These are phyloP conservation scores for Heterodera schachtii DNA, from an alignment of 1,140 invertebrate genomes.

Conservation along the genomic window DNA sequence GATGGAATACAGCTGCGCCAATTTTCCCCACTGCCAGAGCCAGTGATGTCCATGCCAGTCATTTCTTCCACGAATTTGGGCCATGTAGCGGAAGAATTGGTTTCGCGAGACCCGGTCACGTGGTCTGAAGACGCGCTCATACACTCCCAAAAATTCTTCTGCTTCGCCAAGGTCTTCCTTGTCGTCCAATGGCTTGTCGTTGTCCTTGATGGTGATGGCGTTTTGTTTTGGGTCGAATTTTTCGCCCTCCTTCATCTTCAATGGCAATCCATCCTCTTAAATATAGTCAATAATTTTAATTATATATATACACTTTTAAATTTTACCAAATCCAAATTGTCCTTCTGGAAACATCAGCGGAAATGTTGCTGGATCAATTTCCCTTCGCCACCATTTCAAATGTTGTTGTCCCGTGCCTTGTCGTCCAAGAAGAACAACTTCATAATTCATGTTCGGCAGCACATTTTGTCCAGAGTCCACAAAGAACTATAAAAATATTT, in stretches of 20 bases:
- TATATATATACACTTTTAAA: background rate
- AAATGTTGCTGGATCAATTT: background rate
- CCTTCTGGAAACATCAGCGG: background rate
- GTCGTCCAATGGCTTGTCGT: background rate
- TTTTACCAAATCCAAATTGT: background rate
- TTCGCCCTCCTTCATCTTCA: background rate
- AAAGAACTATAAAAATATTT: background rate
- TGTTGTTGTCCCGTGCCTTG: background rate
- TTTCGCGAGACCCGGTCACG: background rate
- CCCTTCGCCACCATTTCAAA: conserved; percentile 4
- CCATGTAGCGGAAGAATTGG: conserved; percentile 3
- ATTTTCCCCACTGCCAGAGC: background rate
- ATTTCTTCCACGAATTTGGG: background rate
- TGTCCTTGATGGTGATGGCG: background rate
- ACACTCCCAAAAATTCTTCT: background rate
- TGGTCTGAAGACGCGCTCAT: background rate
- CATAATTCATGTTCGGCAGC: background rate
- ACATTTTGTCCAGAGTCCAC: background rate
- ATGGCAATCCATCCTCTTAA: background rate
- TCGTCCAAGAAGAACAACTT: background rate
- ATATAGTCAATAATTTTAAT: background rate
- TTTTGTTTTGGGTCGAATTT: too few species aligned
- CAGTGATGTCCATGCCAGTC: background rate
- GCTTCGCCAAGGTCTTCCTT: background rate
- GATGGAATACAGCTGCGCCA: conserved; percentile 1